Evolutionary conservation across 2,888 invertebrate genomes (phyloP).

Genomic region (Cephus pulcher): DNA sequence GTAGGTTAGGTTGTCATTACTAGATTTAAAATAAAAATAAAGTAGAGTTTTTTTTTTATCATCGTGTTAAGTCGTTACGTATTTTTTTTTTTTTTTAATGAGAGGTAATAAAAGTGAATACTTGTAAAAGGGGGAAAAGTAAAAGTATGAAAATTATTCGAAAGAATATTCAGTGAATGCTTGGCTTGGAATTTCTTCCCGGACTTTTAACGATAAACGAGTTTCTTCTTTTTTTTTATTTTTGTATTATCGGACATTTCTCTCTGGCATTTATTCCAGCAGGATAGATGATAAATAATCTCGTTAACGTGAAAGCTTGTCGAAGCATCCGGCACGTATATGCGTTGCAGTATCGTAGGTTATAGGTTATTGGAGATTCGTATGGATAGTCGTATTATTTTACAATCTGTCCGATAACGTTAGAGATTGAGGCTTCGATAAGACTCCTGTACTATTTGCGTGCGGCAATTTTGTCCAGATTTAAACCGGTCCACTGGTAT

Average conservation of each 20-base stretch:
- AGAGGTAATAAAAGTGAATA: background rate
- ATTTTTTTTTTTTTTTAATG: background rate
- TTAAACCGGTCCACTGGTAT: background rate
- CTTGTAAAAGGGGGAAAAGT: background rate
- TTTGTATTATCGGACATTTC: background rate
- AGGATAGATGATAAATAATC: background rate
- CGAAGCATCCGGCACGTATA: background rate
- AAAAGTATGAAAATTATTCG: background rate
- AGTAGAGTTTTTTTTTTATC: background rate
- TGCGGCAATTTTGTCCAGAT: background rate
- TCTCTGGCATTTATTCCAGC: background rate
- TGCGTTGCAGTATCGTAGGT: background rate
- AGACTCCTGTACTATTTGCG: background rate
- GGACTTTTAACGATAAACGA: background rate
- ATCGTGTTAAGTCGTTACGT: background rate
- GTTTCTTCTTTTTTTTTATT: background rate
- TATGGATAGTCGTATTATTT: background rate
- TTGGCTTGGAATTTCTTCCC: background rate
- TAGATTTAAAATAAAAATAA: background rate
- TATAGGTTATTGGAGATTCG: background rate
- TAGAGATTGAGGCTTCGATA: background rate
- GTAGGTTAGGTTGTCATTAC: background rate
- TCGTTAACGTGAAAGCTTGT: background rate
- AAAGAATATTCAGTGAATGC: background rate
- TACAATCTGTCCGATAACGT: background rate